These are phyloP conservation scores for Dromococcyx pavoninus DNA, from an alignment of 2,797 vertebrate species.

Conservation along the genomic window DNA sequence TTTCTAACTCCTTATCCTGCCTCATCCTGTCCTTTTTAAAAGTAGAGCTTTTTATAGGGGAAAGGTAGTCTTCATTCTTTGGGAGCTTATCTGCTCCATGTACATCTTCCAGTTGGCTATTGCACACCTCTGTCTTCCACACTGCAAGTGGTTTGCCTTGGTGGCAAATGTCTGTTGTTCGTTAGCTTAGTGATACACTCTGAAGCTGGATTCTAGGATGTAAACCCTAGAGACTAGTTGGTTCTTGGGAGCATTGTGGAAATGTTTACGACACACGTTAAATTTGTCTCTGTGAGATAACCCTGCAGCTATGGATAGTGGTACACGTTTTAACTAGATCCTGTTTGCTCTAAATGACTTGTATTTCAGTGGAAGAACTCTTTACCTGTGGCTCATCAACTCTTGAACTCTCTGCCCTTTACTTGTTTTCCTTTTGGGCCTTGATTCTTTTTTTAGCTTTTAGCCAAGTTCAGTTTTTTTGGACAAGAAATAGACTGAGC, in stretches of 20 bases:
- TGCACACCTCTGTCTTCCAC: accelerated
- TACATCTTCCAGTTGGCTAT: not conserved
- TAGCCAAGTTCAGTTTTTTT: not conserved
- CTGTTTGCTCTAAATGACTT: not conserved
- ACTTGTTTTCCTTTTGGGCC: not conserved
- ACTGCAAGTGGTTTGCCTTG: not conserved
- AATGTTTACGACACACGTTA: not conserved
- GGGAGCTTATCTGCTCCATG: not conserved
- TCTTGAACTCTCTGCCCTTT: not conserved
- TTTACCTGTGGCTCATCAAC: not conserved
- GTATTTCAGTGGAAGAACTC: accelerated
- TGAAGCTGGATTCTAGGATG: not conserved
- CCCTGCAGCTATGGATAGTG: not conserved
- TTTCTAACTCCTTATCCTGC: not conserved
- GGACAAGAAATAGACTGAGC: not conserved
- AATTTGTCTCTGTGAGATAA: not conserved
- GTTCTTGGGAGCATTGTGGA: not conserved
- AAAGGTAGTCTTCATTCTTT: not conserved
- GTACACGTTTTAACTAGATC: not conserved
- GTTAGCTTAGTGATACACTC: not conserved
- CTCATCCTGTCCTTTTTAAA: not conserved
- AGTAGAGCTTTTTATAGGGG: not conserved
- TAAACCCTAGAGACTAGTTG: not conserved
- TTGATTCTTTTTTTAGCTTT: not conserved
- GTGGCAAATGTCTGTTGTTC: accelerated